Evolutionary conservation across 2,797 vertebrate genomes (phyloP), one percentile per base, ranked within the genome.

Genomic region (Pagetopsis macropterus): DNA sequence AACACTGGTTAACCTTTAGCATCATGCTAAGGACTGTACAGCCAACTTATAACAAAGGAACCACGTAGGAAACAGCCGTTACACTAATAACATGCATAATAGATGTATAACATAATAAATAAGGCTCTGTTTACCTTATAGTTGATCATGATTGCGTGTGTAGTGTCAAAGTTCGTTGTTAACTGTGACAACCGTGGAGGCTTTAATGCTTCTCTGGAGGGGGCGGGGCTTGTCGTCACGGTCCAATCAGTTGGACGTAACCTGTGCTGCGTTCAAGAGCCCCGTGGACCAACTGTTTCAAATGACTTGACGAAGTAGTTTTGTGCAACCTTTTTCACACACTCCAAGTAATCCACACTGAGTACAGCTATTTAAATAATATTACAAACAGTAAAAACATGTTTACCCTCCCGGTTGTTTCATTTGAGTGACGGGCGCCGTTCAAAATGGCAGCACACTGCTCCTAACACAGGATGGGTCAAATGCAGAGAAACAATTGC

Each of bases 61-160:
- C 9, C 3, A 50, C 40, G 57, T 37, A 21, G 0, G 1, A 57
- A 43, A 41, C 13, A 27, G n/a, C 1, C 6, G 1, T 1, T 6
- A 0, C 3, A 37, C 0, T 4, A 5, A 46, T 0, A 21, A 19
- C 4, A 27, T 41, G 1, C 5, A 19, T 1, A 2, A 1, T 0
- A 3, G 12, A 0, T 12, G 1, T 21, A 4, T 0, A 45, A 9
- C 33, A 37, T 0, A 0, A 4, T 2, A 44, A 0, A 31, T 37
- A 0, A 7, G 0, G 0, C 16, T 0, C 6, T 4, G 27, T 21
- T 84, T 85, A 92, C 92, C 91, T 90, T 93, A 88, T 87, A 93
- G 55, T 93, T 93, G 48, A 93, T 88, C 92, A 93, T 93, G 65
- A 72, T 89, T 0, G 0, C 27, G 16, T n/a, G 33, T n/a, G 48